phyloP scores from a whole-genome alignment of 2,888 invertebrate species.

The Coremacera marginata region DNA sequence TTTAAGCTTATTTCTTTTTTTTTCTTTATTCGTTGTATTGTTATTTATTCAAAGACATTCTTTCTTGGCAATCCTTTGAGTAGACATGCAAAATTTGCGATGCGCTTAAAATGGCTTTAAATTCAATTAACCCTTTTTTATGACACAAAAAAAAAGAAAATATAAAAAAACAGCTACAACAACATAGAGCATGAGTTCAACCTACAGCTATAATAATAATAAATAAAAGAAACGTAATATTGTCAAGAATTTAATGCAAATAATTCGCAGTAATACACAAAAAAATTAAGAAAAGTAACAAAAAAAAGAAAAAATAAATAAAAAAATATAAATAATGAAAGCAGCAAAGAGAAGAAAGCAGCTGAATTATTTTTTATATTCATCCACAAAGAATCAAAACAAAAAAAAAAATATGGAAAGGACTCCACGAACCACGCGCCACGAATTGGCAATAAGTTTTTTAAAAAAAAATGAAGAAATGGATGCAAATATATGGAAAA shows the following conservation, averaged over 20 bases:
- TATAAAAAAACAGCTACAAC: constrained; percentile 4
- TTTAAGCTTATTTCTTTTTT: not conserved
- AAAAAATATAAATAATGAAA: not conserved
- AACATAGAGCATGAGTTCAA: not conserved
- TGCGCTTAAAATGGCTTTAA: constrained; percentile 27
- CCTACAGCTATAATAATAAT: constrained; percentile 9
- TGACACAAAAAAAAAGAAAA: not conserved
- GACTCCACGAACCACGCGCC: not conserved
- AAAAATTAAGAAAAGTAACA: not conserved
- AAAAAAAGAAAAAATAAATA: not conserved
- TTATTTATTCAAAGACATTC: constrained; percentile 13
- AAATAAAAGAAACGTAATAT: not conserved
- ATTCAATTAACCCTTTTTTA: constrained; percentile 23
- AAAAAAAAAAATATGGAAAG: not conserved
- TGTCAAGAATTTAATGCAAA: constrained; percentile 26
- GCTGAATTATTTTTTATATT: constrained; percentile 14
- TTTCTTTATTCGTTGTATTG: not conserved
- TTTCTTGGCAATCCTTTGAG: not conserved
- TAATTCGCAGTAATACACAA: constrained; percentile 23
- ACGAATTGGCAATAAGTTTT: not conserved
- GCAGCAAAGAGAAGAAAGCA: not conserved
- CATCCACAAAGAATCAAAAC: no score
- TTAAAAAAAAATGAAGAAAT: not conserved
- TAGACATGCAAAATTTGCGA: not conserved
- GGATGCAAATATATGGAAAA: constrained; percentile 5